Evolutionary conservation across 2,113 vertebrate genomes (phyloP), one percentile per base, ranked within the genome.

Genomic region (Lucifuga dentata): DNA sequence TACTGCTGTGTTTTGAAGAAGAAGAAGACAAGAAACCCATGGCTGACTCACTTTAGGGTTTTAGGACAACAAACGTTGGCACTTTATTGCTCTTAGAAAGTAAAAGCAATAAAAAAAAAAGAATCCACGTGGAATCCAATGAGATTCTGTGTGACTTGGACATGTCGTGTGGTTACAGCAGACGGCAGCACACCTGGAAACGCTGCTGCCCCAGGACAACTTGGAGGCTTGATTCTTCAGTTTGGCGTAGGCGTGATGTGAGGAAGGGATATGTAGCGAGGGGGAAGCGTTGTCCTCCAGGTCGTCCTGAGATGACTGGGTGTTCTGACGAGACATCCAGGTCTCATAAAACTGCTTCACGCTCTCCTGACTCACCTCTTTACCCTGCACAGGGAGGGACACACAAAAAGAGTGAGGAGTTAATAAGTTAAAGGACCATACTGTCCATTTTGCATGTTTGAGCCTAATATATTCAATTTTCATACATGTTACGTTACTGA

Each of bases 201-300:
- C 1, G 24, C 90, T 93, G 89, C 92, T 94, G 39, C 87, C 89
- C 86, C 88, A 91, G 38, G 92, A 92, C 2, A 56, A 11, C 38
- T 76, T 91, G 12, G 78, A 86, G 3, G 87, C 87, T 39, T 89
- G 60, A 13, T 24, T 88, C 57, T 32, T 83, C 2, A 86, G 79
- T 74, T 84, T 88, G 5, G 7, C 36, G 32, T 90, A 90, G 17
- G 57, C 33, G 0, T 59, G 70, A 5, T 10, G 51, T 1, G 78
- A 76, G 20, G 83, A 49, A 0, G 76, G 48, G n/a, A 48, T 15
- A 0, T 41, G 43, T 1, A 80, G 78, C 0, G 82, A 81, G 1
- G 87, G 64, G 24, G 51, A n/a, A 0, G 44, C 33, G 4, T 19
- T 8, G 8, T 82, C 48, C 5, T 85, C 80, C 2, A 68, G 53